Conservation (phyloP, 1,140 invertebrate species). For the Pseudomyrmex sp. region DNA sequence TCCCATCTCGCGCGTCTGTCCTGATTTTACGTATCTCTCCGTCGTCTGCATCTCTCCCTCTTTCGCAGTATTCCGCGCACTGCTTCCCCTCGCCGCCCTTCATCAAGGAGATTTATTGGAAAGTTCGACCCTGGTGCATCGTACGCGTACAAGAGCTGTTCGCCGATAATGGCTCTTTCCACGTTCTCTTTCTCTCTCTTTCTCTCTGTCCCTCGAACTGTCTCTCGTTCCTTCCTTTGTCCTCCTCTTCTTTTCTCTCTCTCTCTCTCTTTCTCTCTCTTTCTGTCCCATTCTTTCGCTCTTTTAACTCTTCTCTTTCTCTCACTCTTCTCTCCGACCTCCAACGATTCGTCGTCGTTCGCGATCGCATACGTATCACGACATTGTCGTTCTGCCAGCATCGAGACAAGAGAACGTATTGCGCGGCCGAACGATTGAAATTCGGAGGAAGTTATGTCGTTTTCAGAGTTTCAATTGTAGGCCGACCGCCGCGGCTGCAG, state of each 20-base stretch:
- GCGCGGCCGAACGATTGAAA: conserved; percentile 26
- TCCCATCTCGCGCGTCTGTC: conserved; percentile 13
- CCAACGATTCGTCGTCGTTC: not conserved
- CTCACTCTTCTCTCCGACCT: not conserved
- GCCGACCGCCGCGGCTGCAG: not conserved
- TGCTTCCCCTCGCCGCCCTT: conserved; percentile 13
- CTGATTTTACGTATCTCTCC: conserved; percentile 56
- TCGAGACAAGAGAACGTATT: conserved; percentile 1
- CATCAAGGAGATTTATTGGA: conserved; percentile 66
- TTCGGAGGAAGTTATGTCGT: not conserved
- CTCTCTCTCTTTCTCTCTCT: not conserved
- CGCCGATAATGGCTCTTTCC: conserved; percentile 61
- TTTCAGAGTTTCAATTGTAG: conserved; percentile 18
- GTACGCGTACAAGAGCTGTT: conserved; percentile 63
- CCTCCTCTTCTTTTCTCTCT: not conserved
- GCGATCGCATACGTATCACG: conserved; percentile 31
- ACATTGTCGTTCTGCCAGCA: conserved; percentile 24
- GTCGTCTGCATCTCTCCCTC: not conserved
- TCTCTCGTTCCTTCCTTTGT: conserved; percentile 7
- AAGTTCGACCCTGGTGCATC: conserved; percentile 69
- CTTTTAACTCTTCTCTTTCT: too few species aligned
- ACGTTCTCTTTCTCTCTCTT: conserved; percentile 29
- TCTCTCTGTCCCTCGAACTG: not conserved
- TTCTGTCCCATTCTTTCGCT: not conserved
- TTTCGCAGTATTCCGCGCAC: not conserved